Base-by-base conservation (phyloP, 2,797 vertebrate genomes). In the Malurus leucopterus region DNA sequence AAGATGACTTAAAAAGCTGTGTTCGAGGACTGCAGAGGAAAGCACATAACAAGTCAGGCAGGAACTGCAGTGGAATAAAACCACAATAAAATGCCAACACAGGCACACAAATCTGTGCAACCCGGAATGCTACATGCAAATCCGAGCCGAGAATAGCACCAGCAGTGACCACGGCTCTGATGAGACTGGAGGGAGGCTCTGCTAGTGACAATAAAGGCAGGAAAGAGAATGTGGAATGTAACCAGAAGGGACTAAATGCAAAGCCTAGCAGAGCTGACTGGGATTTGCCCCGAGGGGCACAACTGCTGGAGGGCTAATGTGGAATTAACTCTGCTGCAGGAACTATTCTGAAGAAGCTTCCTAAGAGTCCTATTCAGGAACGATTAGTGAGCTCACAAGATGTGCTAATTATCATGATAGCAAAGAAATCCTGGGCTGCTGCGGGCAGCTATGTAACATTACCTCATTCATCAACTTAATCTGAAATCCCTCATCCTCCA, bases 11-110 rank as follows among this genome's bases (percentile, higher is more conserved):
- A 14, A 83, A 88, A 93, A 94, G 69, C 92, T 86, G 84, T 71
- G 89, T 92, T 86, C 64, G 70, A 91, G 88, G 84, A 77, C 93
- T 78, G 88, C 93, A 91, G 92, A 92, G 88, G 82, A 90, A 90
- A 89, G 94, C 69, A 86, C 64, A 49, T 72, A 94, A 82, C 89
- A 92, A 93, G 86, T 83, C 91, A 88, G 85, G 64, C 86, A 96
- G 88, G 93, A 89, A 77, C 88, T 75, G 90, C 95, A 94, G 91
- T 90, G 75, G 90, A 95, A 94, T 87, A 88, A 90, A 94, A 93
- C 76, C 91, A 81, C 77, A 91, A 90, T 93, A 90, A 94, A 95
- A 93, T 91, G 87, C 92, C 92, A 92, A 65, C 85, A 90, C 65
- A 53, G 83, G 86, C 80, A 64, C 89, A 91, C 78, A 91, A 76